Evolutionary conservation across 2,888 invertebrate genomes (phyloP).

Genomic region (Tenthredo scrophulariae): DNA sequence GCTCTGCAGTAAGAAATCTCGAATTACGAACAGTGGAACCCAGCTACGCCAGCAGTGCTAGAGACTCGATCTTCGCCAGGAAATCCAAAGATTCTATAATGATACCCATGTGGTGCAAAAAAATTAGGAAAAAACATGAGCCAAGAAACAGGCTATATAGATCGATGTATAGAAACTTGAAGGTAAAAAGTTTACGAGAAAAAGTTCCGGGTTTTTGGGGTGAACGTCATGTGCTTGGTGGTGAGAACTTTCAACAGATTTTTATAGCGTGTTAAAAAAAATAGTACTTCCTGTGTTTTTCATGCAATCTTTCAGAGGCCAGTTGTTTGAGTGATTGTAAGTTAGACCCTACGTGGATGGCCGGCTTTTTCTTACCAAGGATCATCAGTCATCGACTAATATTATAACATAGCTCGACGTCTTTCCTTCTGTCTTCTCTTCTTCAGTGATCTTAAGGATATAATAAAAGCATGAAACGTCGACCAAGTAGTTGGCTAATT

Average conservation of each 20-base stretch:
- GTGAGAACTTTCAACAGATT: constrained; percentile 46
- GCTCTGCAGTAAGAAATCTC: constrained; percentile 25
- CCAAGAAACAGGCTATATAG: neutral
- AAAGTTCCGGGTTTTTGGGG: constrained; percentile 38
- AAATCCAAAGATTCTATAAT: constrained; percentile 28
- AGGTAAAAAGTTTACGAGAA: constrained; percentile 23
- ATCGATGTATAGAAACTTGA: constrained; percentile 5
- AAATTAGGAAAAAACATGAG: neutral
- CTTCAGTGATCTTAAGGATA: neutral
- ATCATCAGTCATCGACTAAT: constrained; percentile 43
- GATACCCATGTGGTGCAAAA: constrained; percentile 1
- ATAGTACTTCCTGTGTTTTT: constrained; percentile 36
- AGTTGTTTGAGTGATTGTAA: constrained; percentile 28
- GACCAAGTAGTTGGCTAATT: neutral
- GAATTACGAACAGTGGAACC: constrained; percentile 34
- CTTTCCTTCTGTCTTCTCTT: neutral
- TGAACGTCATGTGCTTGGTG: constrained; percentile 44
- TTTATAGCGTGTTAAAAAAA: constrained; percentile 16
- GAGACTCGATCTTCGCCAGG: neutral
- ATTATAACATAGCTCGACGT: neutral
- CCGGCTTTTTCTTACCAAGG: constrained; percentile 21
- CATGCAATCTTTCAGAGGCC: constrained; percentile 1
- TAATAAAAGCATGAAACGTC: neutral
- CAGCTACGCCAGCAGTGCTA: neutral
- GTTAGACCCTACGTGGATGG: neutral